Conservation (phyloP, 2,888 invertebrate genomes). For the Augochlorella aurata region DNA sequence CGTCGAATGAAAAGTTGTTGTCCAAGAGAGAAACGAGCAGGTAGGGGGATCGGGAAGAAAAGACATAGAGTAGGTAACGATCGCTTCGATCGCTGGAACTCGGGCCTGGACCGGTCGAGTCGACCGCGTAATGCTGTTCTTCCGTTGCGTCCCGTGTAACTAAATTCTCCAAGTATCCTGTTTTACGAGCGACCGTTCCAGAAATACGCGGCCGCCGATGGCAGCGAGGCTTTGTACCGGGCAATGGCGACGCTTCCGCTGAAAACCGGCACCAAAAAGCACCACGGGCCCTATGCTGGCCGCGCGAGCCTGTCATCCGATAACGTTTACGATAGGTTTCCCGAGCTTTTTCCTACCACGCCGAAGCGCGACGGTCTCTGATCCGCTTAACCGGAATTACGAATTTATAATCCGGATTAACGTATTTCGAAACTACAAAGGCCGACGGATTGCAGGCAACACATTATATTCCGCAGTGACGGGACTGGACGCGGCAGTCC, state of each 20-base stretch:
- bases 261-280: slow-evolving; percentile 32
- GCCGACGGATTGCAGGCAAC: slow-evolving; percentile 25
- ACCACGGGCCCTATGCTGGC: neutral
- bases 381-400: slow-evolving; percentile 63
- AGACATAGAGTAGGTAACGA: neutral
- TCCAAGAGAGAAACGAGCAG: neutral
- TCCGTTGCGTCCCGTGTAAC: slow-evolving; percentile 14
- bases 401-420: slow-evolving; percentile 64
- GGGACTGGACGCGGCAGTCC: neutral
- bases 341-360: slow-evolving; percentile 30
- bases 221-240: slow-evolving; percentile 32
- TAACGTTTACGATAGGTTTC: slow-evolving; percentile 59
- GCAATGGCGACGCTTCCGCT: slow-evolving; percentile 7
- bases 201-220: slow-evolving; percentile 11
- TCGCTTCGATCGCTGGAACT: neutral
- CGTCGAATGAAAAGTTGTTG: neutral
- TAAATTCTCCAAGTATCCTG: slow-evolving; percentile 12
- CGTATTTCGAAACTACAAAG: slow-evolving; percentile 45
- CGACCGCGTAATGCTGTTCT: neutral
- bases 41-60: neutral
- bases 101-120: neutral
- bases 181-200: slow-evolving; percentile 32
- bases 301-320: slow-evolving; percentile 43
- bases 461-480: slow-evolving; percentile 29
- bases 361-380: slow-evolving; percentile 30